A percentile compares a stretch with the other conserved stretches of the same genome.
phyloP scores from a whole-genome alignment of 2,888 invertebrate genomes.

The Rhingia campestris region DNA sequence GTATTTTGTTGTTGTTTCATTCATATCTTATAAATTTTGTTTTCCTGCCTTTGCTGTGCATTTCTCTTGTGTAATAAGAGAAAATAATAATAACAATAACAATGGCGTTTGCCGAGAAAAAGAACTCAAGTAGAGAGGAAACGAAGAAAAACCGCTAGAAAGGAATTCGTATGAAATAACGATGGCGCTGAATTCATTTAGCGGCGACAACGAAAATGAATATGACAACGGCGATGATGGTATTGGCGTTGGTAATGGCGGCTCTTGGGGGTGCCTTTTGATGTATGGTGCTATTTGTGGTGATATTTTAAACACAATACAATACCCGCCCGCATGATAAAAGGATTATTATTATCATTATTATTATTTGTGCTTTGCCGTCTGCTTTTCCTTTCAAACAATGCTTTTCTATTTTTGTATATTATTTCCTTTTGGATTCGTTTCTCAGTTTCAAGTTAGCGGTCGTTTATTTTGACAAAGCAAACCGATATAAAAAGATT shows the following conservation, averaged over 20 bases:
- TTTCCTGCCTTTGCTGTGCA: conserved; percentile 6
- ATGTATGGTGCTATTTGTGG: conserved; percentile 67
- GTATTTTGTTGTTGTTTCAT: background rate
- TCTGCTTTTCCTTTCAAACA: conserved; percentile 34
- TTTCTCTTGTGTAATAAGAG: conserved; percentile 65
- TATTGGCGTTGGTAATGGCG: conserved; percentile 15
- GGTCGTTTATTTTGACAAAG: no score
- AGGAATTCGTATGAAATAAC: conserved; percentile 53
- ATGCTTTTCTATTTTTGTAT: no score
- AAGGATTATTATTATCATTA: conserved; percentile 45
- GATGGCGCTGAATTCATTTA: conserved; percentile 53
- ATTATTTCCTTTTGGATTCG: background rate
- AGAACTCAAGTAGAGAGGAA: conserved; percentile 43
- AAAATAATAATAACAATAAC: conserved; percentile 63
- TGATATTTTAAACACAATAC: conserved; percentile 71
- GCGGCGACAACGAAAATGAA: conserved; percentile 25
- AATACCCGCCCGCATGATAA: conserved; percentile 44
- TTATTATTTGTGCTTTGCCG: conserved; percentile 56
- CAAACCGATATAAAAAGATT: no score
- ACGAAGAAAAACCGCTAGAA: conserved; percentile 16
- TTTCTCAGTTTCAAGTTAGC: background rate
- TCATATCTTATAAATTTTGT: conserved; percentile 6
- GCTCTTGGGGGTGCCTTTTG: conserved; percentile 44
- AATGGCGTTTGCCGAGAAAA: conserved; percentile 51
- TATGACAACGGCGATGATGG: conserved; percentile 4